phyloP scores from a whole-genome alignment of 2,888 invertebrate species.

The Chrysopilus asiliformis region DNA sequence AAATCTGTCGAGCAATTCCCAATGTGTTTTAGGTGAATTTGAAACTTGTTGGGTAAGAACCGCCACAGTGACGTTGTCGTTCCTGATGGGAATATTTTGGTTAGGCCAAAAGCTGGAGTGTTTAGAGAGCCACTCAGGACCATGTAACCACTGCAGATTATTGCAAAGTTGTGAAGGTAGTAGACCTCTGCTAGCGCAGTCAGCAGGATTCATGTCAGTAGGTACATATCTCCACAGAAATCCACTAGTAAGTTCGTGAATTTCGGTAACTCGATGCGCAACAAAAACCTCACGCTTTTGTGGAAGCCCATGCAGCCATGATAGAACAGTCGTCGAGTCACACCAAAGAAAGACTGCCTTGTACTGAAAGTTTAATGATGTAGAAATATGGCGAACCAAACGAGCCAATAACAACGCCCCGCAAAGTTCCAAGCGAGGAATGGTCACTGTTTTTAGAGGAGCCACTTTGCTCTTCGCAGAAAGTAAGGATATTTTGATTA shows the following conservation, averaged over 20 bases:
- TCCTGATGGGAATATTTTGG: no score
- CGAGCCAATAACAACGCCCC: conserved; percentile 10
- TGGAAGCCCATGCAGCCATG: not conserved
- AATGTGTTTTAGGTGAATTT: no score
- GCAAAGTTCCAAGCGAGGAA: conserved; percentile 14
- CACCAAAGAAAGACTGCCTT: no score
- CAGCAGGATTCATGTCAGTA: conserved; percentile 9
- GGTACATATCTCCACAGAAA: conserved; percentile 6
- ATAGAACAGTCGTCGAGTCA: not conserved
- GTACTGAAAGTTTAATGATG: no score
- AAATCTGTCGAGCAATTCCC: no score
- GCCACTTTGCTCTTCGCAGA: conserved; percentile 11
- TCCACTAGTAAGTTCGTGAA: not conserved
- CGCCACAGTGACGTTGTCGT: no score
- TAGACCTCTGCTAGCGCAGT: conserved; percentile 8
- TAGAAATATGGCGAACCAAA: conserved; percentile 1
- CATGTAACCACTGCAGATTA: conserved; percentile 8
- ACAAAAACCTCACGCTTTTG: conserved; percentile 2
- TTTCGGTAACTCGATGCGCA: not conserved
- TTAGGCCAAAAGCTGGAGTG: not conserved
- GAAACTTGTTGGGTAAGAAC: no score
- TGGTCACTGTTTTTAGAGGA: conserved; percentile 9
- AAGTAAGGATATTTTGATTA: not conserved
- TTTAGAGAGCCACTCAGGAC: conserved; percentile 2
- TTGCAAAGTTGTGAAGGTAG: conserved; percentile 6